Evolutionary conservation across 2,797 vertebrate genomes (phyloP), one percentile per base, ranked within the genome.

Genomic region (Agapornis canus): DNA sequence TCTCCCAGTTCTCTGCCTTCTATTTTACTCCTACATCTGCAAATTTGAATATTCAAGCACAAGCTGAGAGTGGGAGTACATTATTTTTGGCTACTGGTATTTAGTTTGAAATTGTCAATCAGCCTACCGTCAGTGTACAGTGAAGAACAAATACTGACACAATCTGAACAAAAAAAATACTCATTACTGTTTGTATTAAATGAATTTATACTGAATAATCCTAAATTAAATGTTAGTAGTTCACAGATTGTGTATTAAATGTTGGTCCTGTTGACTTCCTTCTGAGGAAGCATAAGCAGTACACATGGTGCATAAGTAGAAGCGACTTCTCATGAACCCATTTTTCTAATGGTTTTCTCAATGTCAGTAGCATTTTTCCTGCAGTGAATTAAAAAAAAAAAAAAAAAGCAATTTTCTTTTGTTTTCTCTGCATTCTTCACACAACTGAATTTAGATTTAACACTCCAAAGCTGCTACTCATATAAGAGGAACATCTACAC

Each of bases 51-150:
- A 96, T 96, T 94, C 92, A 96, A 91, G 64, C 48, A 40, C 73
- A 90, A 94, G 73, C 20, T 90, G 86, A 82, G 88, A 94, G 95
- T 94, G 45, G 81, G 88, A 91, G 94, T 77, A 75, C 61, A 94
- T 93, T 95, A 95, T 96, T 96, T 95, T 90, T 80, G 92, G 92
- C 80, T 92, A 82, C 87, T 95, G 95, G 66, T 89, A 94, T 96
- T 95, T 93, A 76, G 82, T 91, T 94, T 90, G 88, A 96, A 96
- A 91, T 73, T 95, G 91, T 95, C 94, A 90, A 82, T 95, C 90
- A 94, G 31, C 65, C 64, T 92, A 72, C 64, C 80, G 60, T 90
- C 48, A 71, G 39, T 32, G 29, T 83, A 82, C 22, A 76, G 54
- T 29, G 21, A 88, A 83, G 90, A 94, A 92, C 35, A 93, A 96